phyloP scores from a whole-genome alignment of 2,797 vertebrate species.

The Toxotes lorentzi region DNA sequence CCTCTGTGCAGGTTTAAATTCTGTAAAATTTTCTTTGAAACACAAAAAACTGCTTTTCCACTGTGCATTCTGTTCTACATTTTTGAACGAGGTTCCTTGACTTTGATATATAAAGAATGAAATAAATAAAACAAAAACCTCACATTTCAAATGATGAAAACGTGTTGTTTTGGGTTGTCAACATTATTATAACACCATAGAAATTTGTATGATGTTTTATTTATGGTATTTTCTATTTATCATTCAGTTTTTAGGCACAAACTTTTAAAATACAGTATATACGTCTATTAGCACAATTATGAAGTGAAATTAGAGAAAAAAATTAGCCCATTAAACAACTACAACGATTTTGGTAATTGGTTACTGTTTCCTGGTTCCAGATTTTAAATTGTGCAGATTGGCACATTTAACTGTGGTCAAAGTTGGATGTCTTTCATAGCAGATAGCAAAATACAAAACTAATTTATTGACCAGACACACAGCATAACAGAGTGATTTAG shows the following conservation, averaged over 20 bases:
- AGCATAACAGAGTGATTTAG: background rate
- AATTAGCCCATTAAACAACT: no score
- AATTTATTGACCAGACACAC: background rate
- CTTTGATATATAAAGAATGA: no score
- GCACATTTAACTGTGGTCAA: background rate
- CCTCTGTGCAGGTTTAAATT: background rate
- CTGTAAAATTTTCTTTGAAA: background rate
- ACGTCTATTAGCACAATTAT: no score
- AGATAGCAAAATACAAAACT: constrained; percentile 19
- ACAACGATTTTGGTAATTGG: no score
- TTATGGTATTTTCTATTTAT: background rate
- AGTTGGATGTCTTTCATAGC: constrained; percentile 8
- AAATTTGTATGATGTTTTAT: background rate
- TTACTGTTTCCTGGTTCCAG: no score
- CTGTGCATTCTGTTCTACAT: background rate
- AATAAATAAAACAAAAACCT: background rate
- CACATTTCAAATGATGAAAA: background rate
- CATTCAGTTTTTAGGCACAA: no score
- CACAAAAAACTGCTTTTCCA: background rate
- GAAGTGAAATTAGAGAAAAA: no score
- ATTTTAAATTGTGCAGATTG: no score
- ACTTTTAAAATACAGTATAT: no score
- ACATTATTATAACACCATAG: background rate
- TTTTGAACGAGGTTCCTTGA: background rate
- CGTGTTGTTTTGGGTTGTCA: background rate